phyloP scores from a whole-genome alignment of 2,888 invertebrate genomes.

The Lepeophtheirus nordmannii region DNA sequence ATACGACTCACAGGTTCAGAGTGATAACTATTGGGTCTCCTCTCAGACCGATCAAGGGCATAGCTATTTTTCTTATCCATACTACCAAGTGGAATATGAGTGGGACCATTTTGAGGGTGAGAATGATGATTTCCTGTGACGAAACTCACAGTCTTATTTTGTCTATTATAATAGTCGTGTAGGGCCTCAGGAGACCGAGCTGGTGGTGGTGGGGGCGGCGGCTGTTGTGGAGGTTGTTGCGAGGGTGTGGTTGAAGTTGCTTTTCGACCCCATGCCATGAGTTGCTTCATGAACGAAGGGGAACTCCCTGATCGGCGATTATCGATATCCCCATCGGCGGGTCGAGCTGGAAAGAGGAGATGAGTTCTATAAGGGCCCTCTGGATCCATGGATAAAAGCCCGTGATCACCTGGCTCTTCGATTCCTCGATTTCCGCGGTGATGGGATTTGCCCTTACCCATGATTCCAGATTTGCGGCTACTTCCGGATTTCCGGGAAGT shows the following conservation, averaged over 20 bases:
- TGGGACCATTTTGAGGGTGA: neutral
- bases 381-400: neutral
- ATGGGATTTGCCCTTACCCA: conserved; percentile 23
- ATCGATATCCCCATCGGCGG: neutral
- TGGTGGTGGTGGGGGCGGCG: neutral
- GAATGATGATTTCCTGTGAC: neutral
- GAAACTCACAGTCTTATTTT: conserved; percentile 16
- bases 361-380: conserved; percentile 14
- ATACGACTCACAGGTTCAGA: neutral
- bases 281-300: conserved; percentile 15
- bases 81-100: neutral
- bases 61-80: neutral
- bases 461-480: conserved; percentile 14
- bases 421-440: conserved; percentile 5
- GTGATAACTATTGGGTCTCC: conserved; percentile 17
- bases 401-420: neutral
- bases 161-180: neutral
- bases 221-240: neutral
- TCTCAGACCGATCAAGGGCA: neutral
- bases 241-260: neutral
- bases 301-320: neutral
- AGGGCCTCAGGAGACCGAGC: neutral
- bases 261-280: conserved; percentile 14
- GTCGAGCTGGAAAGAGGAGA: conserved; percentile 20
- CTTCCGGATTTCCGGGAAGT: conserved; percentile 12